These are phyloP conservation scores for Drosophila algonquin DNA, from an alignment of 2,888 invertebrate genomes.

Conservation along the genomic window DNA sequence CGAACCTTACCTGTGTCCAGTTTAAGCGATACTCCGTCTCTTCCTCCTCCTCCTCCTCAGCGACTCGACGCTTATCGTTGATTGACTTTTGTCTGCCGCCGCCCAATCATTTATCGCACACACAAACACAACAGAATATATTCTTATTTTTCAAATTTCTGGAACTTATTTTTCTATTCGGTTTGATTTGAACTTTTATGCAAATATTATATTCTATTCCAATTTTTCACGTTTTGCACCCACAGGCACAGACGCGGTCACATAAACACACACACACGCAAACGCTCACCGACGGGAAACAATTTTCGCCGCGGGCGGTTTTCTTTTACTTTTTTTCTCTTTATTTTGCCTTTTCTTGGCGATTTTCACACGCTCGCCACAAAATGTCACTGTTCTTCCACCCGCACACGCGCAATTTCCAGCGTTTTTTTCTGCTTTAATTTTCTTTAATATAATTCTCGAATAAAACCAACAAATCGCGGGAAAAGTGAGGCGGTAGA, in stretches of 20 bases:
- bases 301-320: conserved; percentile 65
- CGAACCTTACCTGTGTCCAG: background rate
- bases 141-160: background rate
- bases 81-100: conserved; percentile 24
- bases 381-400: conserved; percentile 44
- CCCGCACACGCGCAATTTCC: conserved; percentile 46
- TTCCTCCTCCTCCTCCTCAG: background rate
- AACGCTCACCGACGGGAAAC: conserved; percentile 6
- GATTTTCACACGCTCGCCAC: conserved; percentile 37
- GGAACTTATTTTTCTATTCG: conserved; percentile 13
- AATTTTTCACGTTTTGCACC: conserved; percentile 22
- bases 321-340: conserved; percentile 39
- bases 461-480: too few species aligned
- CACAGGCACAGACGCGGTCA: conserved; percentile 21
- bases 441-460: too few species aligned
- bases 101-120: conserved; percentile 25
- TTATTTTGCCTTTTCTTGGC: conserved; percentile 31
- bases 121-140: conserved; percentile 7
- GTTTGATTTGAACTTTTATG: conserved; percentile 80
- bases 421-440: conserved; percentile 2
- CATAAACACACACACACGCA: conserved; percentile 19
- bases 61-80: conserved; percentile 6
- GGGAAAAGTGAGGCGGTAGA: too few species aligned
- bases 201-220: conserved; percentile 7
- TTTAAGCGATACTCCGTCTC: background rate